Evolutionary conservation across 1,140 invertebrate species (phyloP).

Genomic region (Meloidogyne exigua): DNA sequence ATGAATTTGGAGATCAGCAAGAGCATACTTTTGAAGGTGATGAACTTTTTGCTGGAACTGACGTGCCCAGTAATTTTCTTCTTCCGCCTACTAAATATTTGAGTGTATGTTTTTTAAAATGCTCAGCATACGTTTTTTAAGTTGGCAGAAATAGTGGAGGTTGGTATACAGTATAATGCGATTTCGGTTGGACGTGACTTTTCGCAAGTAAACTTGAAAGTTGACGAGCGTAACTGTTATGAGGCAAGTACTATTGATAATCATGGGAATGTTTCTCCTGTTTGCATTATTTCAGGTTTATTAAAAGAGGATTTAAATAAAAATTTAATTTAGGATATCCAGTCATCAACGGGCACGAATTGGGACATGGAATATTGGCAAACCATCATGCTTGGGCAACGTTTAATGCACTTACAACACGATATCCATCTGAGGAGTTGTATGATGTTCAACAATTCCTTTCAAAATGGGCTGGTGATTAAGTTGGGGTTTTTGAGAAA

Average conservation of each 20-base stretch:
- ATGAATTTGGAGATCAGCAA: slow-evolving; percentile 85
- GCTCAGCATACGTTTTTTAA: too few species aligned
- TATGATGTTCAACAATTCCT: too few species aligned
- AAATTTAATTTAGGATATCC: slow-evolving; percentile 73
- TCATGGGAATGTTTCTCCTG: slow-evolving; percentile 65
- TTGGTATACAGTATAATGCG: too few species aligned
- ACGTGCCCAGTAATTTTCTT: slow-evolving; percentile 82
- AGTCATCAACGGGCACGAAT: too few species aligned
- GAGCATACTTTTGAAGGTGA: slow-evolving; percentile 78
- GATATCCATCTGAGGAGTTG: too few species aligned
- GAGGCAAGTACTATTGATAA: slow-evolving; percentile 70
- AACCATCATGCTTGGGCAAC: too few species aligned
- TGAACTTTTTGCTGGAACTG: slow-evolving; percentile 80
- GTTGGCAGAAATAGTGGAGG: too few species aligned
- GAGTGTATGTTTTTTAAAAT: slow-evolving; percentile 59
- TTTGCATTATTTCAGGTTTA: slow-evolving; percentile 75
- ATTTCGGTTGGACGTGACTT: slow-evolving; percentile 87
- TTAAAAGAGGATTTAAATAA: slow-evolving; percentile 1
- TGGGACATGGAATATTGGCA: too few species aligned
- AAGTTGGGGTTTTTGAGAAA: too few species aligned
- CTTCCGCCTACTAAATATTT: slow-evolving; percentile 71
- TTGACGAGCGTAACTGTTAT: slow-evolving; percentile 74
- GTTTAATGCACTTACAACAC: too few species aligned
- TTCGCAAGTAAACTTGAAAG: slow-evolving; percentile 77
- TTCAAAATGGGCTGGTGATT: too few species aligned